Evolutionary conservation across 2,113 vertebrate genomes (phyloP).

Genomic region (Sarotherodon lohbergeri): DNA sequence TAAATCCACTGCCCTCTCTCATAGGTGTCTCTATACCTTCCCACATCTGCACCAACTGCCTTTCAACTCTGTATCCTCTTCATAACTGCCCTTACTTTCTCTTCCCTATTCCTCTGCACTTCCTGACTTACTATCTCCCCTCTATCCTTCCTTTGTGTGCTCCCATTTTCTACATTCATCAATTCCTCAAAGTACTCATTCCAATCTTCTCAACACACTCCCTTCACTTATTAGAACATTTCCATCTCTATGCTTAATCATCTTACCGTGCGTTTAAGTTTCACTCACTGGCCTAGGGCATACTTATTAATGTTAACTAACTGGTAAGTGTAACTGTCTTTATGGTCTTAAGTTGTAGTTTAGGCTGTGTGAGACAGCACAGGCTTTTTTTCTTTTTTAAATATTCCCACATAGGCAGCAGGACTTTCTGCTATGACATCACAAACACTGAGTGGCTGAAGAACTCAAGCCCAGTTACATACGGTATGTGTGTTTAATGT

Average conservation of each 20-base stretch:
- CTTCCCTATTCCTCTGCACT: background rate
- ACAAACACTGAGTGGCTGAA: background rate
- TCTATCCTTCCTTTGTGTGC: background rate
- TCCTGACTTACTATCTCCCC: background rate
- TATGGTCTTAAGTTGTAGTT: background rate
- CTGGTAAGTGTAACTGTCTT: background rate
- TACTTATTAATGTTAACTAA: background rate
- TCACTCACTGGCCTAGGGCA: background rate
- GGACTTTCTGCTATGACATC: background rate
- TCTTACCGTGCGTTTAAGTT: background rate
- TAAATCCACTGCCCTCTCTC: background rate
- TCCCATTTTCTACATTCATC: background rate
- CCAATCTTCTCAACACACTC: background rate
- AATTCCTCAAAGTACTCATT: background rate
- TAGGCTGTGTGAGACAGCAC: background rate
- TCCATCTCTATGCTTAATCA: background rate
- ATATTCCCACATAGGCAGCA: background rate
- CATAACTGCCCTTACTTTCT: background rate
- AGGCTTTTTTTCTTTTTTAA: background rate
- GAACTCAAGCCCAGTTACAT: background rate
- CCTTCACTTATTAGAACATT: background rate
- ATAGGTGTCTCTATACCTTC: background rate
- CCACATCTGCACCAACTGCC: background rate
- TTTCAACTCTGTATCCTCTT: background rate
- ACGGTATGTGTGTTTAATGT: background rate